Evolutionary conservation across 2,797 vertebrate species (phyloP).

Genomic region (Hypotaenidia okinawae): DNA sequence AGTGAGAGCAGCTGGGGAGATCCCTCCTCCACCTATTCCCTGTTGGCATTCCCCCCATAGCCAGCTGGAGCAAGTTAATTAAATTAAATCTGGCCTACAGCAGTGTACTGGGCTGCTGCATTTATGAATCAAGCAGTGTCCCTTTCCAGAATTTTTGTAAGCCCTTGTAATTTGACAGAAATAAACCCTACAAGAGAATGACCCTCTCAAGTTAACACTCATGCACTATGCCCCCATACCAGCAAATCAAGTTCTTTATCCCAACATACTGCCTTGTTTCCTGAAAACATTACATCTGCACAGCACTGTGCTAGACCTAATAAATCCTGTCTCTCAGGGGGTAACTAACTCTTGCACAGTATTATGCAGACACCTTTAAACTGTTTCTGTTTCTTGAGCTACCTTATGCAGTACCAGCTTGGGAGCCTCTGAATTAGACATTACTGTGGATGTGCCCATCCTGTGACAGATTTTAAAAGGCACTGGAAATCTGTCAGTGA

Average conservation of each 20-base stretch:
- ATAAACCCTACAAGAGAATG: background rate
- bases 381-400: background rate
- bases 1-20: background rate
- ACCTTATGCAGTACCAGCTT: background rate
- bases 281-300: background rate
- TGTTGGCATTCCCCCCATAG: background rate
- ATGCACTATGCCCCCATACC: background rate
- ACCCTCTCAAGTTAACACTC: background rate
- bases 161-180: background rate
- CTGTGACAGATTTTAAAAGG: background rate
- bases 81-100: conserved; percentile 18
- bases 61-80: background rate
- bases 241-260: background rate
- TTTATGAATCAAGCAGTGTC: background rate
- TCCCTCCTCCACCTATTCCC: background rate
- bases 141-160: background rate
- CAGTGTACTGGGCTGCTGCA: background rate
- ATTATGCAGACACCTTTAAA: background rate
- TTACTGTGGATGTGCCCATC: background rate
- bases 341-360: background rate
- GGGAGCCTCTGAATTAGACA: background rate
- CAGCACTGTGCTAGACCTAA: background rate
- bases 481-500: background rate
- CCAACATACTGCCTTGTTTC: background rate
- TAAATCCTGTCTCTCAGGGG: background rate